Conservation (phyloP, 2,888 invertebrate species). For the Serripes groenlandicus region DNA sequence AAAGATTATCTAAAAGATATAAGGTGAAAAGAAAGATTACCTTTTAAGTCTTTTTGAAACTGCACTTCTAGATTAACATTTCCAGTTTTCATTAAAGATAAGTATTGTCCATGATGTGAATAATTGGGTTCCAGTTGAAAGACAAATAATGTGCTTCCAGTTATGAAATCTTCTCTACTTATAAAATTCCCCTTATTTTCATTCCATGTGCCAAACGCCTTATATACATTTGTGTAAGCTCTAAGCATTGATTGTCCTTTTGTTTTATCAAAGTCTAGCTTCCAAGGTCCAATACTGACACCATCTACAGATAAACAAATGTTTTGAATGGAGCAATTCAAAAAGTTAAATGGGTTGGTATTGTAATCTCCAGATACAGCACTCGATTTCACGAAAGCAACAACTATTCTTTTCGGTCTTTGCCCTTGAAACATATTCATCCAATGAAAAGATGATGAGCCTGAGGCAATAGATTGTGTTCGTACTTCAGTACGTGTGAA, state of each 20-base stretch:
- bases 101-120: slow-evolving; percentile 29
- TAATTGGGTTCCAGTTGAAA: slow-evolving; percentile 36
- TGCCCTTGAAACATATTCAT: slow-evolving; percentile 48
- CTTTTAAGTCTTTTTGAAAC: slow-evolving; percentile 31
- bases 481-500: slow-evolving; percentile 28
- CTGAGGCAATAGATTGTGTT: slow-evolving; percentile 23
- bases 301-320: slow-evolving; percentile 19
- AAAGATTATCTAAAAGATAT: no score
- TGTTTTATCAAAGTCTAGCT: slow-evolving; percentile 16
- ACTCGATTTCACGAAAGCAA: slow-evolving; percentile 44
- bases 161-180: slow-evolving; percentile 28
- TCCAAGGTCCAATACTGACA: slow-evolving; percentile 10
- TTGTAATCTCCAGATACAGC: slow-evolving; percentile 29
- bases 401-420: slow-evolving; percentile 46
- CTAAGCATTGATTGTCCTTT: slow-evolving; percentile 23
- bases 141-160: slow-evolving; percentile 21
- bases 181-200: slow-evolving; percentile 28
- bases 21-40: no score
- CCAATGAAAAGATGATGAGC: slow-evolving; percentile 27
- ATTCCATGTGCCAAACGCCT: slow-evolving; percentile 4
- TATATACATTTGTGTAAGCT: slow-evolving; percentile 26
- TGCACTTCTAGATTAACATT: slow-evolving; percentile 44
- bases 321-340: slow-evolving; percentile 22
- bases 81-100: slow-evolving; percentile 38
- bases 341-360: slow-evolving; percentile 31